These are phyloP conservation scores for Urocyon cinereoargenteus DNA, from an alignment of 2,797 vertebrate species.

Conservation along the genomic window DNA sequence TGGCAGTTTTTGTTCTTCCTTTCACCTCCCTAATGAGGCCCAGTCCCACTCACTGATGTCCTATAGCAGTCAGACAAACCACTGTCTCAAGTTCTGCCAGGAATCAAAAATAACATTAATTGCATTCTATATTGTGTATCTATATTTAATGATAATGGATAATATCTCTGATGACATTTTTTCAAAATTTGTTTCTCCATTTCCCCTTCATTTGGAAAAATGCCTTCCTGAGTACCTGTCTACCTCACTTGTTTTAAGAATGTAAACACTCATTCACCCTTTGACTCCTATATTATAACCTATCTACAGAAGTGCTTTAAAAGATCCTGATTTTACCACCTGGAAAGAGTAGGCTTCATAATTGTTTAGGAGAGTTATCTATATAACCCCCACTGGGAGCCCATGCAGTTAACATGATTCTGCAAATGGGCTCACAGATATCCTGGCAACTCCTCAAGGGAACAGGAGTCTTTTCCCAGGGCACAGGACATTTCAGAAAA, in stretches of 20 bases:
- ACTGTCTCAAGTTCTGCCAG: constrained; percentile 72
- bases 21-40: constrained; percentile 40
- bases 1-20: constrained; percentile 52
- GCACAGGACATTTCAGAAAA: constrained; percentile 27
- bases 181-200: constrained; percentile 71
- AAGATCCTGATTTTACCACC: neutral
- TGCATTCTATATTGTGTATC: constrained; percentile 76
- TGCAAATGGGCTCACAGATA: neutral
- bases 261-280: neutral
- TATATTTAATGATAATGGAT: constrained; percentile 85
- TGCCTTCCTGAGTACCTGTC: constrained; percentile 57
- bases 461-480: neutral
- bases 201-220: constrained; percentile 76
- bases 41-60: constrained; percentile 32
- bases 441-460: neutral
- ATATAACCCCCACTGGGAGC: neutral
- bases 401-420: neutral
- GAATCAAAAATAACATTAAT: constrained; percentile 81
- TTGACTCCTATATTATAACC: neutral
- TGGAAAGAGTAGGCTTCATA: neutral
- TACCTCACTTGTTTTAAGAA: constrained; percentile 55
- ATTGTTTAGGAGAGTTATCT: constrained; percentile 15
- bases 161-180: constrained; percentile 68
- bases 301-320: neutral
- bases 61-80: constrained; percentile 64